Evolutionary conservation across 2,113 vertebrate species (phyloP).

Genomic region (Apaloderma vittatum): DNA sequence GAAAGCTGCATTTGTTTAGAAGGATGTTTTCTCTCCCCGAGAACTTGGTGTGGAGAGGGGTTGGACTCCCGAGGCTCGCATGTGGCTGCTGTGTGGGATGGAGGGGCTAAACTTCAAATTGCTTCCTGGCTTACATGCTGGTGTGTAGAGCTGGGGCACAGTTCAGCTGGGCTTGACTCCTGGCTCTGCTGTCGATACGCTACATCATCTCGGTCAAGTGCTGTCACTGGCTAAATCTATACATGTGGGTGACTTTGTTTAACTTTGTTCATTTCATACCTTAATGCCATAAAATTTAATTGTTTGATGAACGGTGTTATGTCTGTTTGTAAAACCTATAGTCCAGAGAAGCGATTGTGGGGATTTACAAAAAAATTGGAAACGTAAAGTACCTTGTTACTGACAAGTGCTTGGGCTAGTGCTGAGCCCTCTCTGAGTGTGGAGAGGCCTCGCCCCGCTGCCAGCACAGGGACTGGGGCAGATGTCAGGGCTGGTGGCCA

Average conservation of each 20-base stretch:
- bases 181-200: not conserved
- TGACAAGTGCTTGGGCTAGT: not conserved
- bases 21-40: not conserved
- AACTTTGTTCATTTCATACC: not conserved
- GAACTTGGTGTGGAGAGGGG: not conserved
- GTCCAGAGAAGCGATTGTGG: not conserved
- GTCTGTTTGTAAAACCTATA: not conserved
- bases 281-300: not conserved
- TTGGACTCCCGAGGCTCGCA: not conserved
- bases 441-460: not conserved
- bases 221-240: not conserved
- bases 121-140: fast-evolving
- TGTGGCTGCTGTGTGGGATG: not conserved
- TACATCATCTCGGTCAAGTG: not conserved
- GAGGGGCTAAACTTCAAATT: not conserved
- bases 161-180: not conserved
- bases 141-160: not conserved
- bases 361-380: not conserved
- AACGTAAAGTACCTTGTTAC: not conserved
- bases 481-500: not conserved
- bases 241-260: not conserved
- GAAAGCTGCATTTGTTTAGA: not conserved
- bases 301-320: not conserved
- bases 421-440: not conserved
- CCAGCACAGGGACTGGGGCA: not conserved